Base-by-base conservation (phyloP, 2,888 invertebrate genomes). In the Ptycholaimellus sp. region DNA sequence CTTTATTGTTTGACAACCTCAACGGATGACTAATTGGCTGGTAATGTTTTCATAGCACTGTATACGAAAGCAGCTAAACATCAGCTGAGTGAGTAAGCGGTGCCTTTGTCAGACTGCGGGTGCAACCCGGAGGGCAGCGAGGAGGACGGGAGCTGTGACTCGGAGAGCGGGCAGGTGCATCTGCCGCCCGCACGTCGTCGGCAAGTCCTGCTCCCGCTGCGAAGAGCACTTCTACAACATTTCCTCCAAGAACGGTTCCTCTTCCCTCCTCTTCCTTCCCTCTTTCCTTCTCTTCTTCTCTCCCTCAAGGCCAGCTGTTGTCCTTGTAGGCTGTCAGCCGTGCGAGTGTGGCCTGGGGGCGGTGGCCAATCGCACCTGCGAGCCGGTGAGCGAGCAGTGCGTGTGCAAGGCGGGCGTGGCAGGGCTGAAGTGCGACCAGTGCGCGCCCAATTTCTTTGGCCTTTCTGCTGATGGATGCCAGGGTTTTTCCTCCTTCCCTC, bases 321-420 rank as follows among this genome's bases (percentile, higher is more conserved):
- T 11, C 27, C n/a, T 9, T 9, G 27, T 27, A 27, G n/a, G 11
- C 27, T 59, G 58, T 44, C 44, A 51, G 36, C 46, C 51, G 18
- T 54, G 64, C 47, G 51, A 51, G 30, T 64, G 64, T 49, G 51
- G 58, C n/a, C n/a, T n/a, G n/a, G n/a, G n/a, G n/a, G n/a, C n/a
- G n/a, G n/a, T n/a, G n/a, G n/a, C n/a, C n/a, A n/a, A n/a, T n/a
- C n/a, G n/a, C n/a, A n/a, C n/a, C n/a, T n/a, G n/a, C n/a, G 53
- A 59, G 43, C 49, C 48, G 7, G 42, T 42, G 33, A 53, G 52
- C 1, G 59, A n/a, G 2, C 44, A 50, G 27, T 61, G 63, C 49
- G 49, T 51, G 18, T 63, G 63, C 46, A 61, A 61, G 17, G 54
- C 57, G n/a, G n/a, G n/a, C 36, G 61, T 60, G 5, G 50, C 48